Base-by-base conservation (phyloP, 2,113 vertebrate genomes). In the Sceloporus undulatus region DNA sequence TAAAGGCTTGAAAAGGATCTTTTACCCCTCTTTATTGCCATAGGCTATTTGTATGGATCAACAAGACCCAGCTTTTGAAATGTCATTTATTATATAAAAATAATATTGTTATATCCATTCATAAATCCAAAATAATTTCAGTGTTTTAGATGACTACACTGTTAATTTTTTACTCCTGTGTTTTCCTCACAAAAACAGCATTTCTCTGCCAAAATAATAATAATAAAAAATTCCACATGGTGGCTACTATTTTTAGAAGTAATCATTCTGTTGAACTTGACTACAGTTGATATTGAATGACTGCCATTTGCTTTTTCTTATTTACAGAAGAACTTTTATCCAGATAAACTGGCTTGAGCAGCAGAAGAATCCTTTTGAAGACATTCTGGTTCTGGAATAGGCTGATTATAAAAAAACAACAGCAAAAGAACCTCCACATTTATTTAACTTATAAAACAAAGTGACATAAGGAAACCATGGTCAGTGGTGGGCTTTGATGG, bases 121-220 rank as follows among this genome's bases (percentile, higher is more conserved):
- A 18, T 5, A 54, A 0, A 1, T 42, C 2, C 65, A 81, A 9
- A 76, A 5, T 34, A 9, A 27, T 89, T 65, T 40, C 8, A 54
- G 9, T 0, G 0, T 73, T 82, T 80, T 65, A 10, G 62, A 70
- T 8, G 27, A 54, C 29, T 54, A 54, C 10, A 23, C 0, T 71
- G 29, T 59, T 75, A 13, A 27, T n/a, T 74, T 48, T 81, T 70
- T 70, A 14, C 16, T 42, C 66, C 90, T 92, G 79, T 16, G 16
- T 38, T 38, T 0, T 6, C 5, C 38, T 83, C 34, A 18, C 3
- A 40, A 86, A 85, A 62, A 0, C 40, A 65, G 84, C 0, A 80
- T 4, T 0, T 14, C 59, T 18, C 59, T 82, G 62, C 0, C 4
- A 8, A 19, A 23, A 9, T 0, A 21, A 21, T 0, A 0, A 21